Base-by-base conservation (phyloP, 2,888 invertebrate genomes). In the Sarcophaga caerulescens region DNA sequence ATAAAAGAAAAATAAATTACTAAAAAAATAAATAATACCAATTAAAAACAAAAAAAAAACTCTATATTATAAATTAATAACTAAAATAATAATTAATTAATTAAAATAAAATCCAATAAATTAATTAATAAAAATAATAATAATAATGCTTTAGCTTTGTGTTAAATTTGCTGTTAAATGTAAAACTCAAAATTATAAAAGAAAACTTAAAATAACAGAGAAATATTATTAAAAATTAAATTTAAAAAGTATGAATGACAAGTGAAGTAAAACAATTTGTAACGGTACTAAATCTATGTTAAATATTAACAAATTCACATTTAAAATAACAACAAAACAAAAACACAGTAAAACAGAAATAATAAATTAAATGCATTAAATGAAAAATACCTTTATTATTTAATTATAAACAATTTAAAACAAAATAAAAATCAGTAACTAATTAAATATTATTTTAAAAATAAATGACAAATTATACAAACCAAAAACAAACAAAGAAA, bases 101-200 rank as follows among this genome's bases (percentile, higher is more conserved):
- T 79, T 69, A 82, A 88, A 87, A 52, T 52, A 77, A 81, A 87
- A 87, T 82, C 35, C 35, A 70, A 81, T 19, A 71, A 60, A 25
- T 17, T 45, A 44, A 19, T 35, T n/a, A 69, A 71, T 63, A 65
- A 57, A 57, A 25, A n/a, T 70, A 14, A 88, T 86, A 63, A 85
- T 86, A 88, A 90, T 92, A 92, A 89, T 92, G 93, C 93, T 93
- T 82, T 92, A 92, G 92, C 92, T 93, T 93, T 93, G 92, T 93
- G 93, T 93, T 93, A 91, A 92, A 91, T 93, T 85, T 92, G 92
- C 92, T 93, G 92, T 93, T 93, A 91, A 93, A 92, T 93, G 91
- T 93, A 92, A 91, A 91, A 92, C 90, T 77, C 66, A 63, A 83
- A 77, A 82, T 71, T 77, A 82, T 77, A 66, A 71, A 5, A 47